Conservation (phyloP, 2,888 invertebrate species). For the Hoplodrina blanda region DNA sequence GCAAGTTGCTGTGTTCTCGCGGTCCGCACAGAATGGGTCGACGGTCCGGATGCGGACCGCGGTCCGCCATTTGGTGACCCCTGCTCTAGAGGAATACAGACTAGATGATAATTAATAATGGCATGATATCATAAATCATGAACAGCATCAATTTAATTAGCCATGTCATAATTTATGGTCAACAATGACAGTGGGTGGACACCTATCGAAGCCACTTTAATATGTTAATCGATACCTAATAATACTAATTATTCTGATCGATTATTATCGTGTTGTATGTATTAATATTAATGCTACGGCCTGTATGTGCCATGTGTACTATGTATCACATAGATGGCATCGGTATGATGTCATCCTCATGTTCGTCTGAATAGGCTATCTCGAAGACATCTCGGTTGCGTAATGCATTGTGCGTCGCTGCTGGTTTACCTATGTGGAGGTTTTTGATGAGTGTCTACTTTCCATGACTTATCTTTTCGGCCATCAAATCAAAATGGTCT, state of each 20-base stretch:
- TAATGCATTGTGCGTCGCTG: slow-evolving; percentile 24
- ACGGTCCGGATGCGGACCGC: no score
- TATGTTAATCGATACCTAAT: slow-evolving; percentile 41
- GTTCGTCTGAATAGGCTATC: slow-evolving; percentile 42
- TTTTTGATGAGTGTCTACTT: slow-evolving; percentile 1
- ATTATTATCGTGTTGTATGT: slow-evolving; percentile 25
- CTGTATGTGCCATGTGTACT: slow-evolving; percentile 25
- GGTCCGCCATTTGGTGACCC: no score
- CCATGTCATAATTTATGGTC: slow-evolving; percentile 7
- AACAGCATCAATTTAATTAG: slow-evolving; percentile 25
- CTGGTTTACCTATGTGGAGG: neutral
- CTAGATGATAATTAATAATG: neutral
- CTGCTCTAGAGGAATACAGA: no score
- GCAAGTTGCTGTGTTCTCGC: no score
- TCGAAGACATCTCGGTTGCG: slow-evolving; percentile 39
- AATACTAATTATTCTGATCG: slow-evolving; percentile 44
- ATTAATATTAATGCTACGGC: slow-evolving; percentile 42
- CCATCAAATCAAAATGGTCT: no score
- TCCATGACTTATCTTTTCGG: neutral
- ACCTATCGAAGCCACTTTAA: slow-evolving; percentile 13
- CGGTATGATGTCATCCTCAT: slow-evolving; percentile 49
- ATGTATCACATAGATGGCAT: slow-evolving; percentile 24
- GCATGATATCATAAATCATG: slow-evolving; percentile 20
- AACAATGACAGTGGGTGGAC: slow-evolving; percentile 35
- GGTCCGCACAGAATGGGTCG: no score